These are phyloP conservation scores for Scaptomyza flava DNA, from an alignment of 2,888 invertebrate genomes.

Conservation along the genomic window DNA sequence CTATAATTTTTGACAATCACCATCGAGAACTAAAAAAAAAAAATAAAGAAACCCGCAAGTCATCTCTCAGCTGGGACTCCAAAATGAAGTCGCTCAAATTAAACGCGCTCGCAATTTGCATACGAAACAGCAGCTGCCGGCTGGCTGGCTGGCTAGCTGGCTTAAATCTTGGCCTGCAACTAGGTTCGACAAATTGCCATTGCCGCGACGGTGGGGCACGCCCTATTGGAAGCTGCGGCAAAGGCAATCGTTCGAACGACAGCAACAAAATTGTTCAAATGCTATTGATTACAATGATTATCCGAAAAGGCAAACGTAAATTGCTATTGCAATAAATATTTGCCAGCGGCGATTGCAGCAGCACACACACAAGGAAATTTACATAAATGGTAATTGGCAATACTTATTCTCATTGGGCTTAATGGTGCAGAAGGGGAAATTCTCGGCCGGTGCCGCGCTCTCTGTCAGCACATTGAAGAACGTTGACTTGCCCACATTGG, in stretches of 20 bases:
- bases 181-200: constrained; percentile 49
- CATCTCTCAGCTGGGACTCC: constrained; percentile 33
- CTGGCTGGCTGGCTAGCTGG: constrained; percentile 7
- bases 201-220: constrained; percentile 53
- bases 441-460: constrained; percentile 98
- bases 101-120: constrained; percentile 79
- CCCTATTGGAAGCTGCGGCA: constrained; percentile 46
- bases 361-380: background rate
- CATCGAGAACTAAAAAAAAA: constrained; percentile 9
- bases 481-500: constrained; percentile 99
- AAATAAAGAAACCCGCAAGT: constrained; percentile 38
- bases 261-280: constrained; percentile 47
- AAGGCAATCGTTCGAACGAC: constrained; percentile 18
- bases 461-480: constrained; percentile 99
- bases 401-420: constrained; percentile 99
- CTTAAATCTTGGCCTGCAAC: constrained; percentile 36
- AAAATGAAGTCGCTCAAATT: constrained; percentile 81
- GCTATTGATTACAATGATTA: constrained; percentile 72
- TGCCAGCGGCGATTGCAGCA: constrained; percentile 3
- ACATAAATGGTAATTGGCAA: constrained; percentile 75
- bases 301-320: constrained; percentile 36
- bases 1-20: constrained; percentile 82
- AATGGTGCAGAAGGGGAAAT: constrained; percentile 99
- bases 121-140: constrained; percentile 50
- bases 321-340: constrained; percentile 30